These are phyloP conservation scores for Catocala nupta DNA, from an alignment of 2,888 invertebrate genomes.

Conservation along the genomic window DNA sequence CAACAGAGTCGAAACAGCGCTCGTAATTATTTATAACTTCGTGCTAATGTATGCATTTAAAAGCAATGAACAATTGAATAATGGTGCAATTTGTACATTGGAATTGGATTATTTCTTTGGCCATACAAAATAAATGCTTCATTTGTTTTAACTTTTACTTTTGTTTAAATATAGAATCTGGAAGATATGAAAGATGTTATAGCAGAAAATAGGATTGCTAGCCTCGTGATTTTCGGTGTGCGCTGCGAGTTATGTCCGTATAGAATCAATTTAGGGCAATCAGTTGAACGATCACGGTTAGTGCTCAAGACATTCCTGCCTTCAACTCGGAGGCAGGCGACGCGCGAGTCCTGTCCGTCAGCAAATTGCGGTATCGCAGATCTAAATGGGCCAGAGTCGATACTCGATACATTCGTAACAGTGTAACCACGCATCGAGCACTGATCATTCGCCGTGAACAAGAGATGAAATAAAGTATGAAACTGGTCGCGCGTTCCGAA, in stretches of 20 bases:
- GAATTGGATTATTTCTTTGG: constrained; percentile 32
- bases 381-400: constrained; percentile 83
- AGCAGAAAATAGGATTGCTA: too few species aligned
- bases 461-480: constrained; percentile 81
- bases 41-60: constrained; percentile 26
- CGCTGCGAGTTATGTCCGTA: constrained; percentile 51
- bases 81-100: constrained; percentile 20
- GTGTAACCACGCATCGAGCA: constrained; percentile 73
- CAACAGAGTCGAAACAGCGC: constrained; percentile 12
- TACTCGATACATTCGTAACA: constrained; percentile 71
- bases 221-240: constrained; percentile 37
- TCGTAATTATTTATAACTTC: constrained; percentile 27
- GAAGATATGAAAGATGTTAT: neutral
- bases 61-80: constrained; percentile 34
- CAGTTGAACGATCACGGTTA: constrained; percentile 56
- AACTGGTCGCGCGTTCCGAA: constrained; percentile 62
- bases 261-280: constrained; percentile 69
- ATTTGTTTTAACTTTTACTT: constrained; percentile 15
- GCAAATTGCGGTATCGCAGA: constrained; percentile 76
- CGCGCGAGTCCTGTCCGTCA: constrained; percentile 76
- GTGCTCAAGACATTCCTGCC: constrained; percentile 69
- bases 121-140: constrained; percentile 18
- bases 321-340: constrained; percentile 67
- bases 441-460: constrained; percentile 72
- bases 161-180: neutral